phyloP scores from a whole-genome alignment of 2,113 vertebrate genomes.

The Mustela lutreola region DNA sequence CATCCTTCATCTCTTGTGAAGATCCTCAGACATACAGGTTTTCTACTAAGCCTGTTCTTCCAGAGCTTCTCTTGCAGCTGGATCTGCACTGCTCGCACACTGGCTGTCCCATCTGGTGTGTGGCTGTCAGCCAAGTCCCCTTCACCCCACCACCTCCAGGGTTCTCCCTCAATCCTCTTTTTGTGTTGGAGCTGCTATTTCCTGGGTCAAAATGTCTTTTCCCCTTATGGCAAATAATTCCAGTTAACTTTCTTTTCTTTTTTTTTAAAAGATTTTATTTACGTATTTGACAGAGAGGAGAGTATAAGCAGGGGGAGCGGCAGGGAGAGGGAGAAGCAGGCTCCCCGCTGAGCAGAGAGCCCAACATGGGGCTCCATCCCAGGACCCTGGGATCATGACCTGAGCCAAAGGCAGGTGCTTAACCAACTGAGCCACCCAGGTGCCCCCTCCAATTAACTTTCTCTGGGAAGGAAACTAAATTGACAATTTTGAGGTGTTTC shows the following conservation, averaged over 20 bases:
- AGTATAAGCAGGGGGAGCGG: too few relatives aligned
- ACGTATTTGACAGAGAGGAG: too few relatives aligned
- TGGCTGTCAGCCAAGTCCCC: not conserved
- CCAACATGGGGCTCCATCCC: too few relatives aligned
- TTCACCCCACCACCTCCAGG: not conserved
- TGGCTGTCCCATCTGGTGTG: not conserved
- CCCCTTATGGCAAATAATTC: slow-evolving; percentile 8
- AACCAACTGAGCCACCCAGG: too few relatives aligned
- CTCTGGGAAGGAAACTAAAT: not conserved
- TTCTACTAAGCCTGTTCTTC: not conserved
- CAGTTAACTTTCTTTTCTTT: not conserved
- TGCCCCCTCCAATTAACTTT: not conserved
- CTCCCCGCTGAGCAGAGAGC: too few relatives aligned
- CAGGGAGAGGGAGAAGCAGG: too few relatives aligned
- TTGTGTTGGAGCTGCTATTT: not conserved
- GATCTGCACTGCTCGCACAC: not conserved
- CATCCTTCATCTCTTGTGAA: not conserved
- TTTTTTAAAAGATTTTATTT: too few relatives aligned
- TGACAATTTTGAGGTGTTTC: not conserved
- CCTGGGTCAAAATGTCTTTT: not conserved
- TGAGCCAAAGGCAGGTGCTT: too few relatives aligned
- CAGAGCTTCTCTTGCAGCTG: not conserved
- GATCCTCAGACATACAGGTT: not conserved
- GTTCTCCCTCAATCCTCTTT: not conserved
- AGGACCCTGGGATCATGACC: too few relatives aligned